These are phyloP conservation scores for Drosophila navojoa DNA, from an alignment of 1,140 invertebrate genomes.

Conservation along the genomic window DNA sequence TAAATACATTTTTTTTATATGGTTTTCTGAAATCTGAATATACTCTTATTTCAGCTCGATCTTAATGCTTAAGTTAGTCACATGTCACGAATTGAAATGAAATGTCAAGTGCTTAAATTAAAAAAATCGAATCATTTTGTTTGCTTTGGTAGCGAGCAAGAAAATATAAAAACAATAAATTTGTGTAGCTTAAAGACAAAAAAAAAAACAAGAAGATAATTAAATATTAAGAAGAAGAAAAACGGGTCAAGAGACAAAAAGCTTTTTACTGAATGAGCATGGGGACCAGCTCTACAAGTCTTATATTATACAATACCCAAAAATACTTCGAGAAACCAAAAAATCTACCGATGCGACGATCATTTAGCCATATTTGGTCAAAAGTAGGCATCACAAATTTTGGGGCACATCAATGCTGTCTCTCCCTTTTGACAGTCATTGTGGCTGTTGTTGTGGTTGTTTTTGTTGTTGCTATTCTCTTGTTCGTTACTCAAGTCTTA, in stretches of 20 bases:
- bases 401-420: constrained; percentile 14
- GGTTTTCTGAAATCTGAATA: too few relatives aligned
- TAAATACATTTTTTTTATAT: too few relatives aligned
- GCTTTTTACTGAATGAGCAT: constrained; percentile 17
- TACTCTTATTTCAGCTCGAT: background rate
- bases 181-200: constrained; percentile 31
- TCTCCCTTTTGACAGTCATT: constrained; percentile 30
- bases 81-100: constrained; percentile 24
- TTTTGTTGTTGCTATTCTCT: constrained; percentile 27
- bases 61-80: constrained; percentile 18
- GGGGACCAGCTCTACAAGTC: constrained; percentile 41
- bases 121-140: constrained; percentile 36
- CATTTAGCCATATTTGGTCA: constrained; percentile 44
- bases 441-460: constrained; percentile 4
- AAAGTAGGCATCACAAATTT: constrained; percentile 58
- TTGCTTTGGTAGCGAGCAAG: constrained; percentile 23
- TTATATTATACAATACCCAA: constrained; percentile 44
- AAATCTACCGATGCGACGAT: constrained; percentile 35
- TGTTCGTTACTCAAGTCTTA: constrained; percentile 35
- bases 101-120: constrained; percentile 44
- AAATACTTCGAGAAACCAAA: constrained; percentile 18
- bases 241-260: constrained; percentile 52
- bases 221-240: constrained; percentile 11
- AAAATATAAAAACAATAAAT: constrained; percentile 22
- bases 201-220: too few relatives aligned